phyloP scores from a whole-genome alignment of 2,113 vertebrate species.

The Ameiurus melas region DNA sequence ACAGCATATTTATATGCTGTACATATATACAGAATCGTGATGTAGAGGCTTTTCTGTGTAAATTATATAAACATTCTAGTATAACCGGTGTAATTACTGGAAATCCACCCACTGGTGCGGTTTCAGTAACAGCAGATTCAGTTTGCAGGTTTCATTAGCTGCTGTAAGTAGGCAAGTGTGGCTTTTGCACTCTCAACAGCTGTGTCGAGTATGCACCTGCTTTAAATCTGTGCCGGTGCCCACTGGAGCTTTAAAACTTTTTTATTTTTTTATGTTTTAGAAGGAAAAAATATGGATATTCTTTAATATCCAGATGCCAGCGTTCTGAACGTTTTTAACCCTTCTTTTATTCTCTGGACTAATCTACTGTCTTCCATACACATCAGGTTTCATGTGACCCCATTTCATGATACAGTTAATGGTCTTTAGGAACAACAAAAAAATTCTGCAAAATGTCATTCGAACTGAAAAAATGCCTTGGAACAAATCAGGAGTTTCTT shows the following conservation, averaged over 20 bases:
- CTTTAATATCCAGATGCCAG: background rate
- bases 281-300: background rate
- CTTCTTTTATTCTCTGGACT: background rate
- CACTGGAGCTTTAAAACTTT: background rate
- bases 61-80: background rate
- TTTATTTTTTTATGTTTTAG: no score
- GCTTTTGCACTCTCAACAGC: background rate
- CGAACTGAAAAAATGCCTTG: background rate
- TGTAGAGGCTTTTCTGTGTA: background rate
- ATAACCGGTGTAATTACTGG: background rate
- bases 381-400: background rate
- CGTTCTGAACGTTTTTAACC: background rate
- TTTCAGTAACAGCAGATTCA: constrained; percentile 1
- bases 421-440: background rate
- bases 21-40: background rate
- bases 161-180: background rate
- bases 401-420: background rate
- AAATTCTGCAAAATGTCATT: background rate
- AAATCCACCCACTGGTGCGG: constrained; percentile 18
- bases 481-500: background rate
- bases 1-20: background rate
- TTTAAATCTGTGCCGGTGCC: background rate
- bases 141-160: constrained; percentile 19
- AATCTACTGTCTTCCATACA: background rate
- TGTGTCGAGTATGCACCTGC: background rate